Percentiles rank a stretch among this genome's conserved stretches.
These are phyloP conservation scores for Uria lomvia DNA, from an alignment of 2,113 vertebrate species.

Conservation along the genomic window DNA sequence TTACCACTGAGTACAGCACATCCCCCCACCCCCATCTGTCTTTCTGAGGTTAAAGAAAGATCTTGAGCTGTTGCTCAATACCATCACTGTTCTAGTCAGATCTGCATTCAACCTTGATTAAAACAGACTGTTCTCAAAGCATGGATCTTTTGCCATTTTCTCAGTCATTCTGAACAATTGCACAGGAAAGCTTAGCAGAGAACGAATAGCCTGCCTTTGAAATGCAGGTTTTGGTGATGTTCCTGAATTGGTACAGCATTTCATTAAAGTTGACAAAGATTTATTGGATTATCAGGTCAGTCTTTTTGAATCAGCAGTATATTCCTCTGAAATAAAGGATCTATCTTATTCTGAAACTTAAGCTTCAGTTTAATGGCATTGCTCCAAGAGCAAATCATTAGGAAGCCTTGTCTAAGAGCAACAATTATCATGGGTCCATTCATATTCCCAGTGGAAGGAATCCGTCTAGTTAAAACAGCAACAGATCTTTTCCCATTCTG, in stretches of 20 bases:
- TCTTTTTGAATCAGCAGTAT: neutral
- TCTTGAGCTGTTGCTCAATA: neutral
- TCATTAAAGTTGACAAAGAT: slow-evolving; percentile 7
- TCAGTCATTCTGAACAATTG: neutral
- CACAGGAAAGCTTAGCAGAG: neutral
- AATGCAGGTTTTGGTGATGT: neutral
- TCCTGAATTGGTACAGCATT: neutral
- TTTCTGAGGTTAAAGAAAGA: neutral
- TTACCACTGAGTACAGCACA: neutral
- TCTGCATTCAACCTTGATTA: neutral
- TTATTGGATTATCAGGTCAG: neutral
- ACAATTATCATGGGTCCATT: neutral
- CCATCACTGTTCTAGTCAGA: neutral
- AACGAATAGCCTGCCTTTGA: neutral
- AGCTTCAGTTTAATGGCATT: neutral
- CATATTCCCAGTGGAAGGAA: neutral
- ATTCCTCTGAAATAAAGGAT: neutral
- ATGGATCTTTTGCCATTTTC: neutral
- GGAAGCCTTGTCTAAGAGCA: neutral
- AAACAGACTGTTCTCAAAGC: neutral
- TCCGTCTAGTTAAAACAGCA: neutral
- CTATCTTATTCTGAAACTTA: neutral
- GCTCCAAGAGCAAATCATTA: neutral
- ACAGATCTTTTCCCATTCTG: neutral
- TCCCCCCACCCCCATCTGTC: neutral